These are phyloP conservation scores for Ormyrus labotus DNA, from an alignment of 2,888 invertebrate genomes.

Conservation along the genomic window DNA sequence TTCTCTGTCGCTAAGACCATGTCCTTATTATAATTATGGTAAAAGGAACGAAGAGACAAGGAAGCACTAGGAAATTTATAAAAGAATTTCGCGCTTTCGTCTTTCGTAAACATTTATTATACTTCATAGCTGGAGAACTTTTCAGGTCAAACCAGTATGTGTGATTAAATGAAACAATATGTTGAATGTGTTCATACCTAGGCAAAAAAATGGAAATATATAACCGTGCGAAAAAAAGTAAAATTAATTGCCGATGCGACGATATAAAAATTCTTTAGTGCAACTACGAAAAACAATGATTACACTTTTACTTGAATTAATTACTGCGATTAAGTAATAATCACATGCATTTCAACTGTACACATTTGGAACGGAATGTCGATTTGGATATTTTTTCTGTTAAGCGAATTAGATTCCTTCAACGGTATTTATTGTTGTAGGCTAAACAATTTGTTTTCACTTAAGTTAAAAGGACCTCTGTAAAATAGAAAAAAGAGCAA, in stretches of 20 bases:
- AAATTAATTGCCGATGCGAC: conserved; percentile 29
- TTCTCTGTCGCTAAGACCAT: conserved; percentile 36
- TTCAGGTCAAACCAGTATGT: conserved; percentile 62
- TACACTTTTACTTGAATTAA: conserved; percentile 8
- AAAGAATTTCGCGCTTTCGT: conserved; percentile 56
- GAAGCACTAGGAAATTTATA: conserved; percentile 45
- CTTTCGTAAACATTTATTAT: conserved; percentile 55
- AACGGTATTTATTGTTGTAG: conserved; percentile 12
- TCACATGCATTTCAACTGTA: conserved; percentile 31
- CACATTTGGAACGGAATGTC: conserved; percentile 31
- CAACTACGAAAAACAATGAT: conserved; percentile 30
- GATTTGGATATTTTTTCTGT: not conserved
- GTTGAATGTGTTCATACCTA: conserved; percentile 70
- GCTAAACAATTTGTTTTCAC: conserved; percentile 20
- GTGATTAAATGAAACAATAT: conserved; percentile 66
- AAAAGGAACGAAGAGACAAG: conserved; percentile 37
- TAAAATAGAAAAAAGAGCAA: conserved; percentile 1
- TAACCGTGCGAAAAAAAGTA: not conserved
- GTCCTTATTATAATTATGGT: conserved; percentile 25
- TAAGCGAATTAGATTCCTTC: not conserved
- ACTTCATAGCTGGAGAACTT: conserved; percentile 61
- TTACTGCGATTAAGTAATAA: conserved; percentile 53
- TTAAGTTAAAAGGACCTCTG: not conserved
- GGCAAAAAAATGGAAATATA: conserved; percentile 59
- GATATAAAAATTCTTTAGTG: conserved; percentile 12